phyloP scores from a whole-genome alignment of 2,797 vertebrate genomes.

The Aquila chrysaetos region DNA sequence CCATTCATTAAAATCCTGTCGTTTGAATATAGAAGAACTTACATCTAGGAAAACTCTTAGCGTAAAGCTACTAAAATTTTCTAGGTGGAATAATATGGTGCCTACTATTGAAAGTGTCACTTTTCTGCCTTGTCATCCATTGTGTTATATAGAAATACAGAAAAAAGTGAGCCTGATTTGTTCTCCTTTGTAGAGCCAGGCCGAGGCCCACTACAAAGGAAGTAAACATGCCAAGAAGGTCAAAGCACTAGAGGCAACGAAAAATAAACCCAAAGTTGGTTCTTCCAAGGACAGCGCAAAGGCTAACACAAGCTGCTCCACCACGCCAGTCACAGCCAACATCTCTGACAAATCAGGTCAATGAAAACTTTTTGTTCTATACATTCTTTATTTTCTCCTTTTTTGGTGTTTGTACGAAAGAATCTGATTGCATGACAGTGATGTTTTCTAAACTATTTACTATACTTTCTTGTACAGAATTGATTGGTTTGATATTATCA shows the following conservation, averaged over 20 bases:
- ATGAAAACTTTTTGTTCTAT: constrained; percentile 78
- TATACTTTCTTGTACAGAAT: constrained; percentile 34
- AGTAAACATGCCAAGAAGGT: constrained; percentile 99
- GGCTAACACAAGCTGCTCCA: constrained; percentile 78
- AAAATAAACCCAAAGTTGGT: constrained; percentile 87
- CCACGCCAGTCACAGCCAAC: constrained; percentile 77
- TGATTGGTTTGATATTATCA: constrained; percentile 12
- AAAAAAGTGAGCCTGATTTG: constrained; percentile 84
- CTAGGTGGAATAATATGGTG: constrained; percentile 45
- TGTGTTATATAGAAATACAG: constrained; percentile 71
- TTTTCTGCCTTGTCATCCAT: constrained; percentile 69
- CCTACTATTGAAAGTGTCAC: constrained; percentile 76
- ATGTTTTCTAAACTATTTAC: constrained; percentile 36
- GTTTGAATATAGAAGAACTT: background rate
- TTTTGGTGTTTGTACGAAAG: background rate
- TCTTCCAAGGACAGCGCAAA: constrained; percentile 84
- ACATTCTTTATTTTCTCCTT: constrained; percentile 54
- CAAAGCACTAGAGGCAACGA: constrained; percentile 95
- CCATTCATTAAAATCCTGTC: background rate
- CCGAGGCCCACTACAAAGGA: constrained; percentile 98
- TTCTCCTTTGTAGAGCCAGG: constrained; percentile 95
- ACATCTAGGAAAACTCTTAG: background rate
- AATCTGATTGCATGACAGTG: constrained; percentile 31
- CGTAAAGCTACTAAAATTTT: background rate
- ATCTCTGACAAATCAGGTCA: constrained; percentile 89